Evolutionary conservation across 1,140 invertebrate genomes (phyloP).

Genomic region (Drosophila bifasciata): DNA sequence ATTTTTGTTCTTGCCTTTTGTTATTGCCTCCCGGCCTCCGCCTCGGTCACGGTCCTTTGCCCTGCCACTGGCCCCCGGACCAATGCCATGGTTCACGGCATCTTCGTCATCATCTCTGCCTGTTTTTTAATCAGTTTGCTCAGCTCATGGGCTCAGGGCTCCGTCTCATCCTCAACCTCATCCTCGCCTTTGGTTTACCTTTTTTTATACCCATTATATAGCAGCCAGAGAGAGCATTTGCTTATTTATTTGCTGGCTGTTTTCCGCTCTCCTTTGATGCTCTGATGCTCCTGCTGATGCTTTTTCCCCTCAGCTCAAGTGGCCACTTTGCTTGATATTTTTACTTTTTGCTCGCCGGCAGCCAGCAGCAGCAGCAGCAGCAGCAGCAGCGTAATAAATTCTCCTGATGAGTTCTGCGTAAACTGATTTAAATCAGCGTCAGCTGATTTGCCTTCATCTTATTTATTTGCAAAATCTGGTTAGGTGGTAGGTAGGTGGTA

Average conservation of each 20-base stretch:
- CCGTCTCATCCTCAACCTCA: no score
- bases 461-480: conserved; percentile 60
- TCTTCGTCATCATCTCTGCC: conserved; percentile 25
- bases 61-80: conserved; percentile 6
- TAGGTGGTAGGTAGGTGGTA: conserved; percentile 14
- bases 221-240: conserved; percentile 31
- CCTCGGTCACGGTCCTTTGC: conserved; percentile 1
- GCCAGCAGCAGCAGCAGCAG: background rate
- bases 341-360: conserved; percentile 24
- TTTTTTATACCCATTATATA: conserved; percentile 32
- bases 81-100: conserved; percentile 36
- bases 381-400: conserved; percentile 57
- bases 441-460: conserved; percentile 60
- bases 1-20: conserved; percentile 65
- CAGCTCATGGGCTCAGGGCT: background rate
- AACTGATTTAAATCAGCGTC: conserved; percentile 77
- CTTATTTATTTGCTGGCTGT: conserved; percentile 53
- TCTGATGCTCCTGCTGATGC: background rate
- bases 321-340: conserved; percentile 49
- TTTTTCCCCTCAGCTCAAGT: conserved; percentile 35
- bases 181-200: conserved; percentile 4
- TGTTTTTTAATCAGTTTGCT: conserved; percentile 55
- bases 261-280: conserved; percentile 23
- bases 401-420: conserved; percentile 54
- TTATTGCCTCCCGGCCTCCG: conserved; percentile 41